These are phyloP conservation scores for Melospiza georgiana DNA, from an alignment of 2,113 vertebrate genomes.

Conservation along the genomic window DNA sequence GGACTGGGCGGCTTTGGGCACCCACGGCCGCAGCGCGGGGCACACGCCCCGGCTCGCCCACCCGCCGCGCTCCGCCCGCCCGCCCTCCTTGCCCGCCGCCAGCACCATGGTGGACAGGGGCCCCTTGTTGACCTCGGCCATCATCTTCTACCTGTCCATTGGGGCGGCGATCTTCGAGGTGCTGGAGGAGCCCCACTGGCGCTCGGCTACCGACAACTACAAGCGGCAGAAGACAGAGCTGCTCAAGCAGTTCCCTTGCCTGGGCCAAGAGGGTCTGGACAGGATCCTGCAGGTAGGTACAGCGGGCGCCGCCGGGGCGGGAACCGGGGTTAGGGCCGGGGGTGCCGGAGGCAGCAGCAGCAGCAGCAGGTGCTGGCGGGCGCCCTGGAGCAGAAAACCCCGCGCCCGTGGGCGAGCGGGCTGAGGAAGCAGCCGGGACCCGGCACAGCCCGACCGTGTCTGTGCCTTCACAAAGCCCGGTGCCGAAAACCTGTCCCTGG, in stretches of 20 bases:
- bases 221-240: slow-evolving; percentile 79
- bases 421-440: neutral
- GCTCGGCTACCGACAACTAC: slow-evolving; percentile 80
- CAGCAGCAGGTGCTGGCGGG: neutral
- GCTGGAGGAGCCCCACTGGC: slow-evolving; percentile 94
- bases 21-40: neutral
- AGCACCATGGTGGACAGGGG: slow-evolving; percentile 95
- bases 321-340: neutral
- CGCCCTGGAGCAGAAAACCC: neutral
- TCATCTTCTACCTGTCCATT: slow-evolving; percentile 98
- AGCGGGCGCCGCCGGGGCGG: neutral
- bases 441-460: neutral
- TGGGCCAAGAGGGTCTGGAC: slow-evolving; percentile 86
- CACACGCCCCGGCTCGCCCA: neutral
- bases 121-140: slow-evolving; percentile 93
- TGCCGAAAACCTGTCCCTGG: neutral
- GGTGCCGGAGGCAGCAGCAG: neutral
- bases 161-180: slow-evolving; percentile 98
- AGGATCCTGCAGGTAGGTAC: slow-evolving; percentile 83
- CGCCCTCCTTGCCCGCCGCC: neutral
- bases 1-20: neutral
- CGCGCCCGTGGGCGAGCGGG: neutral
- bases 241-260: slow-evolving; percentile 86
- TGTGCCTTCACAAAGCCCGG: neutral
- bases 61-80: neutral